Base-by-base conservation (phyloP, 1,140 invertebrate species). In the Melipona quadrifasciata region DNA sequence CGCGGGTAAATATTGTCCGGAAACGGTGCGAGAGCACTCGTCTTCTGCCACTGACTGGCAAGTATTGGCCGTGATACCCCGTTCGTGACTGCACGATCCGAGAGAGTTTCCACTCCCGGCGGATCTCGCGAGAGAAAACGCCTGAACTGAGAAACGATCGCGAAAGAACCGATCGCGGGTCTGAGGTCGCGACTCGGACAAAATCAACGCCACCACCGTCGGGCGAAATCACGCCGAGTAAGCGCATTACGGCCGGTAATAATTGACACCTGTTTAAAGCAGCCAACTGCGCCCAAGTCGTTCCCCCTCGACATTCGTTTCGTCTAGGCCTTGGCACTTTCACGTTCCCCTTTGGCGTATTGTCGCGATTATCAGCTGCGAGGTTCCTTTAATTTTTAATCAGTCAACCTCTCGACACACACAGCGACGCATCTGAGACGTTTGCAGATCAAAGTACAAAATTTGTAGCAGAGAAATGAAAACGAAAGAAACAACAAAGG, bases 1-100 rank as follows among this genome's bases (percentile, higher is more conserved):
- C 85, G 84, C 76, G 93, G 85, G 90, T 89, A 94, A 95, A 93
- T 95, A 93, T 95, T 94, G 93, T 94, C 93, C 92, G 90, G 81
- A 88, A 88, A 76, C 80, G 86, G 81, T 82, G 81, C 31, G 86
- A 87, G 90, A 70, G 71, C 79, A 61, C 86, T 83, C 80, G 86
- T 90, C 88, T 90, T 86, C 39, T 73, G 39, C 64, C 14, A 17
- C 65, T 55, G 75, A 75, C 87, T 89, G 85, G 78, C 83, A 92
- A 92, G 75, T 92, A 92, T 92, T 91, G 90, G 89, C 90, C 87
- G n/a, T n/a, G 77, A 51, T 67, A 68, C 0, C 31, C 31, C 67
- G 70, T 68, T 88, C 80, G 75, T 39, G 68, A 79, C 76, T 19
- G 53, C 53, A 72, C 61, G 31, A 16, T 51, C 21, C 47, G 51